A percentile compares a stretch with the other conserved stretches of the same genome.
Evolutionary conservation across 2,888 invertebrate species (phyloP).

Genomic region (Cheilosia variabilis): DNA sequence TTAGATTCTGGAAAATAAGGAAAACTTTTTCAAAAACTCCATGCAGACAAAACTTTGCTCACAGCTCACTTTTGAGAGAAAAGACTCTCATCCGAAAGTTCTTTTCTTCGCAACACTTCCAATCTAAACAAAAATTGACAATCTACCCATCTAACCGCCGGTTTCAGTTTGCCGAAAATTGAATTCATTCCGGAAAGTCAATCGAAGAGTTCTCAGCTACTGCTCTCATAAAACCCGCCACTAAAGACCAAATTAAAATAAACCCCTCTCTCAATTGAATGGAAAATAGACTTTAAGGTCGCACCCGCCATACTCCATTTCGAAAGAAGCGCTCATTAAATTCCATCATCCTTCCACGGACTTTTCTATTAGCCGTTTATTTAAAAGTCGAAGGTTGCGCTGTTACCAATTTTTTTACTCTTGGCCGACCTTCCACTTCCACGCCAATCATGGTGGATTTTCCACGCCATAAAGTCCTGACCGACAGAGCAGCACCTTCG

Average conservation of each 20-base stretch:
- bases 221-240: constrained; percentile 36
- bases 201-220: constrained; percentile 26
- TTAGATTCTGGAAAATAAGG: no score
- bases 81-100: not conserved
- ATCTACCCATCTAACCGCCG: not conserved
- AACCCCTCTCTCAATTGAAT: constrained; percentile 29
- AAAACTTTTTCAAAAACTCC: no score
- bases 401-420: constrained; percentile 16
- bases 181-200: constrained; percentile 27
- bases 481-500: constrained; percentile 36
- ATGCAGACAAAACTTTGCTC: no score
- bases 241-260: constrained; percentile 16
- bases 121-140: not conserved
- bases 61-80: no score
- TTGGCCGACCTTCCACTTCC: constrained; percentile 48
- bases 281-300: constrained; percentile 18
- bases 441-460: constrained; percentile 66
- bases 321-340: constrained; percentile 7
- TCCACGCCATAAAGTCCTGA: constrained; percentile 64
- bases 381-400: constrained; percentile 55
- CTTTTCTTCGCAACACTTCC: not conserved
- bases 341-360: constrained; percentile 1
- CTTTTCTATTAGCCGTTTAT: constrained; percentile 5
- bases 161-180: constrained; percentile 13
- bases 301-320: not conserved